Conservation (phyloP, 1,140 invertebrate genomes). For the Drepana arcuata region DNA sequence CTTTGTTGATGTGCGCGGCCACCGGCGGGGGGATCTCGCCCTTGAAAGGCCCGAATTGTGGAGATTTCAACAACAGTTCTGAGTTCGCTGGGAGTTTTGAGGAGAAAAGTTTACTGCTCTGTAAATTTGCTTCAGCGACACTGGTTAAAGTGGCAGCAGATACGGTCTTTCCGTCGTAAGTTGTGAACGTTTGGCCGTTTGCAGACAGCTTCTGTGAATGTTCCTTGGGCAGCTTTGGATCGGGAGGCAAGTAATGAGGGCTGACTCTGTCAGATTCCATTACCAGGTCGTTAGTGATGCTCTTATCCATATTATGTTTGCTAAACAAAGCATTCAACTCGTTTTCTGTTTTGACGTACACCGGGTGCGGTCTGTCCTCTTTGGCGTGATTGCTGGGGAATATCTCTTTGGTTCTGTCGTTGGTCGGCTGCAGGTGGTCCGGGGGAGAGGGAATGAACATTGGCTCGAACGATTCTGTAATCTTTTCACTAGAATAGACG, state of each 20-base stretch:
- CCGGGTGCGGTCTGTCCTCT: constrained; percentile 62
- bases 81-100: constrained; percentile 73
- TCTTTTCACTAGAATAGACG: constrained; percentile 55
- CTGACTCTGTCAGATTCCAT: constrained; percentile 81
- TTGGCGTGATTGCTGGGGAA: constrained; percentile 56
- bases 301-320: constrained; percentile 52
- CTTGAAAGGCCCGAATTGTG: constrained; percentile 80
- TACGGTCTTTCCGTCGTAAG: constrained; percentile 81
- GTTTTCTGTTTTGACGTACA: constrained; percentile 54
- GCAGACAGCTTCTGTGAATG: constrained; percentile 55
- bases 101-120: constrained; percentile 55
- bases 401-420: constrained; percentile 60
- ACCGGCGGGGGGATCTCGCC: constrained; percentile 77
- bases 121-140: constrained; percentile 66
- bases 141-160: constrained; percentile 76
- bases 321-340: constrained; percentile 47
- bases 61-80: constrained; percentile 74
- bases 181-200: constrained; percentile 73
- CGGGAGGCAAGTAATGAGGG: constrained; percentile 79
- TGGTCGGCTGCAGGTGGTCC: constrained; percentile 61
- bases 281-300: constrained; percentile 68
- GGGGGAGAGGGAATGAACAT: constrained; percentile 82
- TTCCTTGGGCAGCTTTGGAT: constrained; percentile 55
- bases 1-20: constrained; percentile 34
- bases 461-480: constrained; percentile 78